Base-by-base conservation (phyloP, 2,113 vertebrate genomes). In the Rhabdornis inornatus region DNA sequence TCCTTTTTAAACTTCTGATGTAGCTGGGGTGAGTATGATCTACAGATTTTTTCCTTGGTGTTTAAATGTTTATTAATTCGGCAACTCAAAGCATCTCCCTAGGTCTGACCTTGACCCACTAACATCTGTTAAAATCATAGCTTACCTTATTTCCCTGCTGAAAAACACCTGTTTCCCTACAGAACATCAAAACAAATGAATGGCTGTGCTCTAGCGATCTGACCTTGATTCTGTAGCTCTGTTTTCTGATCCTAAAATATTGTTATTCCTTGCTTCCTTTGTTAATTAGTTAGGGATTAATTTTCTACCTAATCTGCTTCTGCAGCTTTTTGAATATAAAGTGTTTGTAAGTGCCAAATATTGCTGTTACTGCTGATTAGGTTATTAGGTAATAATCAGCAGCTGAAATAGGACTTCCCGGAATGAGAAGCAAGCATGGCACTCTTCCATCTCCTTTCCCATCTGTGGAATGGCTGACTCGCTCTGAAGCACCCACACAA, bases 361-460 rank as follows among this genome's bases (percentile, higher is more conserved):
- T 89, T 96, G 90, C 90, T 92, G 90, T 82, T 95, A 72, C 78
- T 87, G 83, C 77, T 93, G 90, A 93, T 97, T 82, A 89, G 74
- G 89, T 94, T 93, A 94, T 95, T 95, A 95, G 93, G 86, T 96
- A 96, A 95, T 82, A 93, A 95, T 89, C 68, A 91, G 94, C 20
- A 81, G 68, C 83, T 95, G 86, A 92, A 95, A 81, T 56, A 90
- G 89, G 91, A 89, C 86, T 95, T 95, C 80, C 72, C 94, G 91
- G 91, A 94, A 90, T 42, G 68, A 92, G 90, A 68, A 91, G 18
- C 4, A 64, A 78, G 64, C 33, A 18, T 84, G 94, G 76, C 91
- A 92, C 80, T 74, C 11, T 92, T 93, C 95, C 91, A 84, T 66
- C 60, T 69, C 33, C 60, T 23, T 75, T 60, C 76, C 76, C 6